These are phyloP conservation scores for Liparis tanakae DNA, from an alignment of 2,797 vertebrate genomes.

Conservation along the genomic window DNA sequence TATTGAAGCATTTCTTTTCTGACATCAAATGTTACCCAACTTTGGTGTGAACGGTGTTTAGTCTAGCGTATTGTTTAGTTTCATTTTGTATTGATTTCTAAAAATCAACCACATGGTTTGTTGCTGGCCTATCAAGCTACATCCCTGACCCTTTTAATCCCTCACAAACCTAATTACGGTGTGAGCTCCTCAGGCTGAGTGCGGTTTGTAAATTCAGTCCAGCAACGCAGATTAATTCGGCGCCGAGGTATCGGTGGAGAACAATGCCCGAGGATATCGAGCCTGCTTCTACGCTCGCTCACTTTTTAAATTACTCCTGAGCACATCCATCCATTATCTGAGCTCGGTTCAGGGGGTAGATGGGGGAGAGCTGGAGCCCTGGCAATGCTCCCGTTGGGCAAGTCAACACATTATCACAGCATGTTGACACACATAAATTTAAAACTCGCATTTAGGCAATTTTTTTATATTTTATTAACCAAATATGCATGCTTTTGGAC, in stretches of 20 bases:
- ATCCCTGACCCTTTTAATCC: slow-evolving; percentile 41
- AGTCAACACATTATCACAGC: slow-evolving; percentile 1
- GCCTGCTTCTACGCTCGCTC: slow-evolving; percentile 13
- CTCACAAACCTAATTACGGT: slow-evolving; percentile 43
- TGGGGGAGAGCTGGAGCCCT: slow-evolving; percentile 1
- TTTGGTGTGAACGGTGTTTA: background rate
- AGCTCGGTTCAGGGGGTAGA: slow-evolving; percentile 8
- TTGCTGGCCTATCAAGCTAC: slow-evolving; percentile 6
- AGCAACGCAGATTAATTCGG: slow-evolving; percentile 57
- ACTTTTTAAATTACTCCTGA: slow-evolving; percentile 40
- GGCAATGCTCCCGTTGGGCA: background rate
- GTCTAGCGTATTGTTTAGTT: background rate
- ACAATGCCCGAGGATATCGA: slow-evolving; percentile 41
- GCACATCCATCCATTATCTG: slow-evolving; percentile 51
- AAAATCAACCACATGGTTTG: background rate
- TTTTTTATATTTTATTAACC: background rate
- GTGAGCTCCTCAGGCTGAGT: slow-evolving; percentile 22
- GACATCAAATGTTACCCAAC: background rate
- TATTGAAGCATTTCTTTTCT: background rate
- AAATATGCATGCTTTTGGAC: background rate
- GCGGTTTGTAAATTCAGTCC: slow-evolving; percentile 45
- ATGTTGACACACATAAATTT: background rate
- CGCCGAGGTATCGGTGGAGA: slow-evolving; percentile 38
- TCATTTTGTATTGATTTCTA: slow-evolving; percentile 7
- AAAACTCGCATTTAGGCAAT: background rate